phyloP scores from a whole-genome alignment of 2,797 vertebrate genomes.

The Echiichthys vipera region DNA sequence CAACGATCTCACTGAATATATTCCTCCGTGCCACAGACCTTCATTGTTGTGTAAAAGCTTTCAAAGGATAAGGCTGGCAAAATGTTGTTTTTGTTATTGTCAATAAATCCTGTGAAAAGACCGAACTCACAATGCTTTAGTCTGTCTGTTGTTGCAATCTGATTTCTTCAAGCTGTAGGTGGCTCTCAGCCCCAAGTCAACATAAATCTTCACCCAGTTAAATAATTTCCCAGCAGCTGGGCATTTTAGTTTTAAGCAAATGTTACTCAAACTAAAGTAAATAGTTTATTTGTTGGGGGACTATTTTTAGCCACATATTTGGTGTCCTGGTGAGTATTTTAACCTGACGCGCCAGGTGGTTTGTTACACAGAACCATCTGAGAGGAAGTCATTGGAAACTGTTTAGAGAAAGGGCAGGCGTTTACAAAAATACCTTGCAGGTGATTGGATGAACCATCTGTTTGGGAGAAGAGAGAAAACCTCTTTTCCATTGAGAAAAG shows the following conservation, averaged over 20 bases:
- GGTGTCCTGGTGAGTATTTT: not conserved
- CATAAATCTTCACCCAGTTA: not conserved
- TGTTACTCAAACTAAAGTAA: not conserved
- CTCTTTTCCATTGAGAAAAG: no score
- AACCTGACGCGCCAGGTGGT: no score
- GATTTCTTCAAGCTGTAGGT: not conserved
- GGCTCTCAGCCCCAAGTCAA: not conserved
- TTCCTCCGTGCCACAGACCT: not conserved
- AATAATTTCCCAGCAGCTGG: not conserved
- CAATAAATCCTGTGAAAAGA: conserved; percentile 5
- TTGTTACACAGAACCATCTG: no score
- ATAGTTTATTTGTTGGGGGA: not conserved
- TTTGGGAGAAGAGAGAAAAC: no score
- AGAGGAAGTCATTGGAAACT: no score
- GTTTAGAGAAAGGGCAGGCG: no score
- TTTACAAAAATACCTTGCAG: no score
- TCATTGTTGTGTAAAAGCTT: conserved; percentile 6
- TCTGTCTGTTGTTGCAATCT: not conserved
- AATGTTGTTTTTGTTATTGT: not conserved
- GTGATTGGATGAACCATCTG: no score
- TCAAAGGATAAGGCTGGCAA: not conserved
- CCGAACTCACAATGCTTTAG: not conserved
- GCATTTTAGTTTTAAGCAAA: not conserved
- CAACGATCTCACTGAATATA: not conserved
- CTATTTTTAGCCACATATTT: not conserved